Base-by-base conservation (phyloP, 2,797 vertebrate genomes). In the Macroramphosus scolopax region DNA sequence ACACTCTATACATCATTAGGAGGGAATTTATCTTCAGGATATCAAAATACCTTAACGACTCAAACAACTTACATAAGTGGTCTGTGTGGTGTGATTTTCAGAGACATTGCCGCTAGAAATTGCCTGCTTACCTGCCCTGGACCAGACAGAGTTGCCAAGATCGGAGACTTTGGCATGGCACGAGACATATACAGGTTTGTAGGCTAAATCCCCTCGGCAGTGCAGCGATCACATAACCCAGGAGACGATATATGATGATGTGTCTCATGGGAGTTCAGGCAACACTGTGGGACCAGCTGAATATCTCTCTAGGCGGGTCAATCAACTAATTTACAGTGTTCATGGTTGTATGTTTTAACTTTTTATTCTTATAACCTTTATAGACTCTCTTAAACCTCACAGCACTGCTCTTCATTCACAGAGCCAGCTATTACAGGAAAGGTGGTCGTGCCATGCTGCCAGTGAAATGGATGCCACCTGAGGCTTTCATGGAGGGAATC, bases 381-480 rank as follows among this genome's bases (percentile, higher is more conserved):
- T n/a, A n/a, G n/a, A n/a, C n/a, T n/a, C n/a, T 22, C 1, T 13
- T 16, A 34, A 58, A 39, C 45, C 14, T 22, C 14, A 36, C 51
- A 26, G 13, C 18, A 5, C 29, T 39, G 8, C 8, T 49, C 36
- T 30, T 47, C 8, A 6, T 18, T 20, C 28, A 3, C 81, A 96
- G 95, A 78, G 93, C 92, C 59, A 97, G 93, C 80, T 96, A 96
- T 77, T 98, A 97, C 58, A 87, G 90, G 50, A 97, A 94, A 62
- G 93, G 94, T 22, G 92, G 92, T 3, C 84, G 87, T 44, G 93
- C 93, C 61, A 94, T 95, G 92, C 88, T 97, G 63, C 94, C 93
- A 2, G 94, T 95, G 42, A 97, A 95, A 68, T 95, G 93, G 94
- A 95, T 98, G 93, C 91, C 93, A 3, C 92, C 93, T 7, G 95